Conservation (phyloP, 2,888 invertebrate species). For the Leptopilina myrica region DNA sequence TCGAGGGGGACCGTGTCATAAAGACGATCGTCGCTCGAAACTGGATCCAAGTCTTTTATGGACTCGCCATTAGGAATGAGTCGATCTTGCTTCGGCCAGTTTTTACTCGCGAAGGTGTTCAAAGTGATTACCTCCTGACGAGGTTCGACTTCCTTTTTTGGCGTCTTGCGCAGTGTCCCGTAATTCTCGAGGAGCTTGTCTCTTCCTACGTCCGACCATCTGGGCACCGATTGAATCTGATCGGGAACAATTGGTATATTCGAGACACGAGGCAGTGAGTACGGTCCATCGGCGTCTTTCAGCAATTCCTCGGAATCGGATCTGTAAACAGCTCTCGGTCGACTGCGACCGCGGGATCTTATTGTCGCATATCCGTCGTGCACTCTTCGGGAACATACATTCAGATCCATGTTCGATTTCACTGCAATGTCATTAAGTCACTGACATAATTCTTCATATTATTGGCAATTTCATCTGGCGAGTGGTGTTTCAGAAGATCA, state of each 20-base stretch:
- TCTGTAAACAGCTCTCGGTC: constrained; percentile 69
- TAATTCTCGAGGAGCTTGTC: constrained; percentile 67
- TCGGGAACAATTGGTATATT: constrained; percentile 60
- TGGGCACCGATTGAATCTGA: constrained; percentile 62
- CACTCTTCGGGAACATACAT: constrained; percentile 78
- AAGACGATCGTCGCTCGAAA: constrained; percentile 49
- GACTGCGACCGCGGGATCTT: constrained; percentile 79
- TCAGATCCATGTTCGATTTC: constrained; percentile 66
- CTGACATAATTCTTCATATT: constrained; percentile 21
- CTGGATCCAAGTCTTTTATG: constrained; percentile 24
- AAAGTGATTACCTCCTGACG: constrained; percentile 59
- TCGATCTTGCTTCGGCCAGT: constrained; percentile 43
- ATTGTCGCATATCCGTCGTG: constrained; percentile 94
- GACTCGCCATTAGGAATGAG: background rate
- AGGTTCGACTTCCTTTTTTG: constrained; percentile 42
- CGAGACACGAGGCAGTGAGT: constrained; percentile 62
- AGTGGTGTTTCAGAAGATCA: background rate
- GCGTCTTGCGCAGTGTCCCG: constrained; percentile 63
- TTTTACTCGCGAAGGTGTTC: constrained; percentile 65
- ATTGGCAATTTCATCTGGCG: constrained; percentile 22
- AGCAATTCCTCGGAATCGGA: constrained; percentile 70
- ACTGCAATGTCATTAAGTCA: constrained; percentile 18
- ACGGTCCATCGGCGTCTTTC: constrained; percentile 67
- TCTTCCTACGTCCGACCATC: constrained; percentile 66
- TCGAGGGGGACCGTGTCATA: constrained; percentile 62